phyloP scores from a whole-genome alignment of 1,140 invertebrate genomes.

The Pachypeltis micranthus region DNA sequence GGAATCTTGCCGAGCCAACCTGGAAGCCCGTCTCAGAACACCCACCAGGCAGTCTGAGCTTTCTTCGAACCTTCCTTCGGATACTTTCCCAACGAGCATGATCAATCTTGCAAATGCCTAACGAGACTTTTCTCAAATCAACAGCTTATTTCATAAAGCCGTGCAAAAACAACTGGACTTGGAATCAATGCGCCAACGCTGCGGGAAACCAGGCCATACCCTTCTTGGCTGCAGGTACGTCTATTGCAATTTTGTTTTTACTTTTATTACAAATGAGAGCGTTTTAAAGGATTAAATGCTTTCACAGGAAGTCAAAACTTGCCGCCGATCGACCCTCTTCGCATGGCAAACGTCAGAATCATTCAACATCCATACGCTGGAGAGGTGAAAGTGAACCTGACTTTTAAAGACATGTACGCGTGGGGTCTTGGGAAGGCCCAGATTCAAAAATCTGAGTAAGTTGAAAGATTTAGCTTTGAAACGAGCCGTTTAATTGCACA shows the following conservation, averaged over 20 bases:
- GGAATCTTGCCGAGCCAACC: no score
- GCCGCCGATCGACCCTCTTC: neutral
- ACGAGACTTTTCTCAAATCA: no score
- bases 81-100: no score
- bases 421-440: neutral
- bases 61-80: no score
- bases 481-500: no score
- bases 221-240: neutral
- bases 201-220: neutral
- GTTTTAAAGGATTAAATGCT: neutral
- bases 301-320: neutral
- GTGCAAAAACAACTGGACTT: neutral
- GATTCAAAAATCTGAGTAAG: neutral
- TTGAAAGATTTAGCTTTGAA: no score
- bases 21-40: no score
- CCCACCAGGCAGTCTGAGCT: no score
- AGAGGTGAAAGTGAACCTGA: neutral
- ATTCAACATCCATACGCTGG: no score
- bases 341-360: neutral
- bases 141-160: neutral
- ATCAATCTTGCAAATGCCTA: no score
- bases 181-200: neutral
- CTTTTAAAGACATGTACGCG: neutral
- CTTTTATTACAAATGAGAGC: neutral
- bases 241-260: neutral